Evolutionary conservation across 2,888 invertebrate genomes (phyloP), one percentile per base, ranked within the genome.

Genomic region (Taenaris catops): DNA sequence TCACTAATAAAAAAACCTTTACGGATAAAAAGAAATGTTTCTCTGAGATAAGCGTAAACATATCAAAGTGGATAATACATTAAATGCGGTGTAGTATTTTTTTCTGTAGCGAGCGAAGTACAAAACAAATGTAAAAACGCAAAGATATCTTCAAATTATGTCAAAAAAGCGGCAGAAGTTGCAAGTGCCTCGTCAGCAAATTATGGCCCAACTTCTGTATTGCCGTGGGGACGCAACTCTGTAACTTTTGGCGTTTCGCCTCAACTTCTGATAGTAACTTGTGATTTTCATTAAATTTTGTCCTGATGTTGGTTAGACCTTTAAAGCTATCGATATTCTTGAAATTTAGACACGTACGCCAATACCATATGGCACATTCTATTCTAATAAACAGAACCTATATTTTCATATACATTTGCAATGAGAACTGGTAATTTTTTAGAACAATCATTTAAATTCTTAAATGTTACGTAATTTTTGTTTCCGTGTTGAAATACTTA

Each of bases 111-210:
- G 14, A 23, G 10, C 23, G 25, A 32, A 25, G 32, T 25, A 32
- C 17, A 34, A 40, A 28, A 36, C 26, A 28, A 28, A 41, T 16
- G 16, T 10, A 38, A 39, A 26, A 26, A 10, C 20, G 20, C 32
- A 35, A 25, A 38, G 38, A 44, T 31, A 25, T n/a, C 27, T 14
- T 37, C 8, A 37, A 46, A 35, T 47, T 26, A 41, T 41, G 33
- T 47, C 36, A 41, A 41, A 41, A 45, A 45, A 32, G 49, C 51
- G 58, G 54, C 55, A 54, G 56, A 74, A 62, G 72, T 74, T 50
- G 57, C 58, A 66, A 74, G 72, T 71, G 58, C 63, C 69, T 70
- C 69, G 67, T 74, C 74, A 73, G 70, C 70, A 73, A 76, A 76
- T 78, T 76, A 76, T 65, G 65, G 63, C 60, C 58, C 57, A 69